These are phyloP conservation scores for Huso huso DNA, from an alignment of 2,797 vertebrate species.

Conservation along the genomic window DNA sequence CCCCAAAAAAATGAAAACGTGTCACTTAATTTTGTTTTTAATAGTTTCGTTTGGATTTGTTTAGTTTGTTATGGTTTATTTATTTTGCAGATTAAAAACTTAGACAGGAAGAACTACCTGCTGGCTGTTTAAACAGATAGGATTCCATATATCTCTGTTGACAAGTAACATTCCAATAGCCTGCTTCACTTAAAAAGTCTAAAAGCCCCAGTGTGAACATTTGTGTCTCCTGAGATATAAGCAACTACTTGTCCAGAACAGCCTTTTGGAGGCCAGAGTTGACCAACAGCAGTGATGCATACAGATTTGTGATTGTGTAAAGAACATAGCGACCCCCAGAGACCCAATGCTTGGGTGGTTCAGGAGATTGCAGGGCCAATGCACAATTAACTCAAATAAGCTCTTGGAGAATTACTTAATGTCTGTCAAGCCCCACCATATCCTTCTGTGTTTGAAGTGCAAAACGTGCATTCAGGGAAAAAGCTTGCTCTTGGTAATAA, in stretches of 20 bases:
- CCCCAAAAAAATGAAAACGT: too few species aligned
- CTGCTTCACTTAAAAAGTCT: slow-evolving; percentile 47
- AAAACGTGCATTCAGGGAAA: slow-evolving; percentile 36
- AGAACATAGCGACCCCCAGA: slow-evolving; percentile 30
- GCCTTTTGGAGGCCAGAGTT: slow-evolving; percentile 43
- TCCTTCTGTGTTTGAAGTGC: slow-evolving; percentile 5
- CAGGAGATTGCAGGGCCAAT: slow-evolving; percentile 35
- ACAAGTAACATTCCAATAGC: slow-evolving; percentile 32
- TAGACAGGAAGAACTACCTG: slow-evolving; percentile 41
- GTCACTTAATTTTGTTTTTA: too few species aligned
- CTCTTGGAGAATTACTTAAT: slow-evolving; percentile 39
- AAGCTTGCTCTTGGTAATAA: slow-evolving; percentile 4
- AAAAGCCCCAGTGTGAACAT: slow-evolving; percentile 44
- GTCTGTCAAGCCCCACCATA: slow-evolving; percentile 27
- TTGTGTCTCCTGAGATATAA: slow-evolving; percentile 47
- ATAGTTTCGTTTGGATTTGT: too few species aligned
- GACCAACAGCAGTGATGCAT: slow-evolving; percentile 40
- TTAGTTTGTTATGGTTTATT: too few species aligned
- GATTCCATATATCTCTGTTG: slow-evolving; percentile 31
- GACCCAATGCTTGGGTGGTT: slow-evolving; percentile 51
- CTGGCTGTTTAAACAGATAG: slow-evolving; percentile 62
- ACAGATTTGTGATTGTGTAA: slow-evolving; percentile 38
- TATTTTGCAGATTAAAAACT: too few species aligned
- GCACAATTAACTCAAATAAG: slow-evolving; percentile 46
- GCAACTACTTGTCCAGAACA: slow-evolving; percentile 55